These are phyloP conservation scores for Rhagologus leucostigma DNA, from an alignment of 2,113 vertebrate genomes.

Conservation along the genomic window DNA sequence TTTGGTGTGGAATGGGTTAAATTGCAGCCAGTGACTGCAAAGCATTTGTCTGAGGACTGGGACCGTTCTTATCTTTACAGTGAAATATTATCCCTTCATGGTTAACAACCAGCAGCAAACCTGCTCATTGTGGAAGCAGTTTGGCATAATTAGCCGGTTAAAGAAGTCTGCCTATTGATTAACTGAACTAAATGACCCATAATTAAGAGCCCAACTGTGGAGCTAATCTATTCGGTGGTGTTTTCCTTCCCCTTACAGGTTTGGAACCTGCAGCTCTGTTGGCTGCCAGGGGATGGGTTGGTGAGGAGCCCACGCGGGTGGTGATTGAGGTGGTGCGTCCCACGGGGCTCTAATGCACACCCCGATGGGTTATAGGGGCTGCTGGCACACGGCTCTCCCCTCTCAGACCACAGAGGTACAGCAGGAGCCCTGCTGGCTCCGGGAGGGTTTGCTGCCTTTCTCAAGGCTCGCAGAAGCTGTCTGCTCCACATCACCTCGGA, in stretches of 20 bases:
- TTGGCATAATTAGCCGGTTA: constrained; percentile 61
- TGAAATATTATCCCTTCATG: constrained; percentile 64
- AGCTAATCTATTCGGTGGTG: constrained; percentile 48
- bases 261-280: constrained; percentile 5
- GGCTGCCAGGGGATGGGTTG: background rate
- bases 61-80: background rate
- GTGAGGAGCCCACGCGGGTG: background rate
- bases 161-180: constrained; percentile 71
- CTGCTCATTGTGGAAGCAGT: constrained; percentile 50
- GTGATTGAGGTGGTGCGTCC: background rate
- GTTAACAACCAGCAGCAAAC: constrained; percentile 48
- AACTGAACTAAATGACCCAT: constrained; percentile 68
- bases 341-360: background rate
- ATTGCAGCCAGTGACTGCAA: background rate
- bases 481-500: background rate
- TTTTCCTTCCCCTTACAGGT: constrained; percentile 7
- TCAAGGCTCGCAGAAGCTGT: background rate
- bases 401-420: background rate
- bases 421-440: background rate
- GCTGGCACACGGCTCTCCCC: background rate
- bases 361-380: background rate
- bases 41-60: background rate
- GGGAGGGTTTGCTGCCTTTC: background rate
- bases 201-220: constrained; percentile 58
- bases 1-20: background rate